Percentiles rank a stretch among this genome's conserved stretches.
phyloP scores from a whole-genome alignment of 2,888 invertebrate species.

The Ectemnius continuus region DNA sequence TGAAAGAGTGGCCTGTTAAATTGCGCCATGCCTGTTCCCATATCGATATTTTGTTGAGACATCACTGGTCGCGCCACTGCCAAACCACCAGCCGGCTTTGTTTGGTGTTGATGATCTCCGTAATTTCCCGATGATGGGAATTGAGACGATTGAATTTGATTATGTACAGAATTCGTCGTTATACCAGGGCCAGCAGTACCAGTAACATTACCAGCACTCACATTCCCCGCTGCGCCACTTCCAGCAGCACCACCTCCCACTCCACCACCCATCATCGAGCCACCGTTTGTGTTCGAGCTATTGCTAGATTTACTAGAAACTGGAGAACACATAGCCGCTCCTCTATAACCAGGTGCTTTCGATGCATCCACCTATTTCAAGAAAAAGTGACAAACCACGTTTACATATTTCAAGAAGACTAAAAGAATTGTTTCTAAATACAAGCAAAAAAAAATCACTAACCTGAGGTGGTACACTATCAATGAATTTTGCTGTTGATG shows the following conservation, averaged over 20 bases:
- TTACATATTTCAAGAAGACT: too few relatives aligned
- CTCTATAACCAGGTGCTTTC: slow-evolving; percentile 95
- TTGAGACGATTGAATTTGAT: slow-evolving; percentile 70
- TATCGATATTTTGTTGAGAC: slow-evolving; percentile 66
- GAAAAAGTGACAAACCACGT: neutral
- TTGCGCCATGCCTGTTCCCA: slow-evolving; percentile 64
- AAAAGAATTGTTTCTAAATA: too few relatives aligned
- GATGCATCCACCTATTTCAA: slow-evolving; percentile 86
- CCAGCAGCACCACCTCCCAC: neutral
- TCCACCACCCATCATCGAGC: slow-evolving; percentile 12
- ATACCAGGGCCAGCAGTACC: slow-evolving; percentile 57
- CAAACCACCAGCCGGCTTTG: slow-evolving; percentile 72
- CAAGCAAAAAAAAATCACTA: slow-evolving; percentile 10
- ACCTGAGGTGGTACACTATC: slow-evolving; percentile 80
- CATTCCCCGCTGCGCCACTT: neutral
- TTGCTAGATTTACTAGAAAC: slow-evolving; percentile 82
- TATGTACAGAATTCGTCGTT: slow-evolving; percentile 68
- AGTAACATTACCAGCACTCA: slow-evolving; percentile 27
- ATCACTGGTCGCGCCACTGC: slow-evolving; percentile 74
- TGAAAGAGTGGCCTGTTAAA: slow-evolving; percentile 71
- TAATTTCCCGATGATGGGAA: slow-evolving; percentile 68
- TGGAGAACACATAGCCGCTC: slow-evolving; percentile 88
- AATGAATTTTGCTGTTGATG: slow-evolving; percentile 79
- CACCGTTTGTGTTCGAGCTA: slow-evolving; percentile 70
- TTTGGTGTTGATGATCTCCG: slow-evolving; percentile 66